A percentile compares a stretch with the other conserved stretches of the same genome.
Evolutionary conservation across 2,888 invertebrate genomes (phyloP).

Genomic region (Osmoderma eremita): DNA sequence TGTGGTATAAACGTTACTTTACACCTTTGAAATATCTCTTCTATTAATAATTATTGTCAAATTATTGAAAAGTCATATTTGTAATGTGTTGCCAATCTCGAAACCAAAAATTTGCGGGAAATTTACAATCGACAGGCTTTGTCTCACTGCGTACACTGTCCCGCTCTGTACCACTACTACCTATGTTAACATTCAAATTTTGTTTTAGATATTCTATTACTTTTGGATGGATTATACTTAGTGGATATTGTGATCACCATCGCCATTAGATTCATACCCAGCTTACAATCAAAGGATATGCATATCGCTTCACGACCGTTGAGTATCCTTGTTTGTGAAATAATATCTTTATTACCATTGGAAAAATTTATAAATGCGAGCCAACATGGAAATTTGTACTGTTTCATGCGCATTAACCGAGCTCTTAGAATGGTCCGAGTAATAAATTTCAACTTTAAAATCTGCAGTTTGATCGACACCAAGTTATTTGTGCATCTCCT

Average conservation of each 20-base stretch:
- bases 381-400: conserved; percentile 1
- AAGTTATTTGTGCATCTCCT: conserved; percentile 23
- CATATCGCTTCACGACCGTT: conserved; percentile 16
- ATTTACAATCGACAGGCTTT: too few species aligned
- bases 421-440: conserved; percentile 23
- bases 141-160: too few species aligned
- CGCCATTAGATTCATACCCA: conserved; percentile 10
- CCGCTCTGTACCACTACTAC: too few species aligned
- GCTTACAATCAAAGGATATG: conserved; percentile 1
- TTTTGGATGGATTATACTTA: conserved; percentile 24
- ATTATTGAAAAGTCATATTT: background rate
- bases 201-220: conserved; percentile 14
- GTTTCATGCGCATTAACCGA: conserved; percentile 27
- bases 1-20: too few species aligned
- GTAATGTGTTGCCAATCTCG: background rate
- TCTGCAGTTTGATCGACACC: conserved; percentile 14
- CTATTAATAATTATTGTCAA: background rate
- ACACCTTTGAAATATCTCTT: background rate
- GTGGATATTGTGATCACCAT: conserved; percentile 20
- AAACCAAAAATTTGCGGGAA: background rate
- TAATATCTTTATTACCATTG: conserved; percentile 37
- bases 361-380: conserved; percentile 22
- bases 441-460: conserved; percentile 7
- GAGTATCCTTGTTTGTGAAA: conserved; percentile 28
- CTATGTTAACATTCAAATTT: background rate